Evolutionary conservation across 2,888 invertebrate species (phyloP), one percentile per base, ranked within the genome.

Genomic region (Chaetogeoica ovagalla): DNA sequence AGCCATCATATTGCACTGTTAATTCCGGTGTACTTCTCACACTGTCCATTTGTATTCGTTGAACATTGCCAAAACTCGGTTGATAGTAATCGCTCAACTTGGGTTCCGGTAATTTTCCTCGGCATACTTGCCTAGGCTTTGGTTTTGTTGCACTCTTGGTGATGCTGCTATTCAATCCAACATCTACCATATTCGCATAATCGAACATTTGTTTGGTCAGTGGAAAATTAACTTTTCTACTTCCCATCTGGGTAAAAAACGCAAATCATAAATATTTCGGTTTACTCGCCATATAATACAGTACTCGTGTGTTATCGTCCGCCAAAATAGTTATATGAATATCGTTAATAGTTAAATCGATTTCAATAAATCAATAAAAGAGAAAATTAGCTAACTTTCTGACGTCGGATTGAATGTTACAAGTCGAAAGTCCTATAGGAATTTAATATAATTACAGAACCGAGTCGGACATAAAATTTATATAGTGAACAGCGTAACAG

Each of bases 11-110:
- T 8, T 79, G 77, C 8, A 79, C 23, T 0, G 77, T 79, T 63
- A 79, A 39, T 63, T 79, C 77, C 9, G 69, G 60, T 21, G 19
- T 23, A 37, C 62, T 69, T 43, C 39, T 62, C 30, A 71, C 30
- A 2, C 13, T 13, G 9, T 52, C n/a, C 70, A 79, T 62, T 23
- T 55, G 30, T 70, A 79, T 79, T 15, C 69, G 70, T 23, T 71
- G 62, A 8, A 57, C 62, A 30, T 79, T 79, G 23, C 69, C 23
- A 21, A 70, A 79, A 63, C 23, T 62, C 7, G 77, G 77, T 19
- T 5, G 55, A 19, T 70, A 79, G 13, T 79, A 79, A 79, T 79
- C 77, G 8, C 63, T 63, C 9, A 79, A 30, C 19, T 79, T 79
- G 5, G 76, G 76, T 69, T 52, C 69, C 9, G 77, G 70, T 17